Evolutionary conservation across 2,888 invertebrate genomes (phyloP).

Genomic region (Chymomyza amoena): DNA sequence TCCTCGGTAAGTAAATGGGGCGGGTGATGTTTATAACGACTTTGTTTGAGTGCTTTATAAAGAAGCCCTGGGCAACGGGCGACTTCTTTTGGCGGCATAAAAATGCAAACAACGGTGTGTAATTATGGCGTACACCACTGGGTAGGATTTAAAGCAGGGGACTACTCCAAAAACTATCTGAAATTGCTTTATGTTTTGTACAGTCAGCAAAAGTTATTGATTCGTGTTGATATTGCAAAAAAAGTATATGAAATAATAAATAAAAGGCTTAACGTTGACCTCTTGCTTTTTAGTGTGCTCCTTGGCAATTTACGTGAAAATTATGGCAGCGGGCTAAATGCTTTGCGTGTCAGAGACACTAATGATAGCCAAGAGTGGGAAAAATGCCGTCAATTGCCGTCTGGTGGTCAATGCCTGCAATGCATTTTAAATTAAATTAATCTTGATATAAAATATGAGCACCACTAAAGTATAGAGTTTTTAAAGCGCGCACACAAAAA

Average conservation of each 20-base stretch:
- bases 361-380: background rate
- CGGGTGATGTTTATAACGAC: constrained; percentile 12
- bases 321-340: constrained; percentile 31
- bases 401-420: background rate
- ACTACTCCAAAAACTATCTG: constrained; percentile 13
- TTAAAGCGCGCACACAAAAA: background rate
- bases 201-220: constrained; percentile 48
- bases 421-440: background rate
- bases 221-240: constrained; percentile 51
- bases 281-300: constrained; percentile 7
- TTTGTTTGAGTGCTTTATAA: constrained; percentile 48
- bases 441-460: background rate
- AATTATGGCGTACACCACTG: constrained; percentile 48
- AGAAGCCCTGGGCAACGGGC: constrained; percentile 34
- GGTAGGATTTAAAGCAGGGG: background rate
- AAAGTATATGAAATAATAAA: background rate
- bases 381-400: background rate
- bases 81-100: constrained; percentile 53
- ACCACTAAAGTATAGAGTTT: background rate
- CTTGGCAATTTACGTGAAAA: constrained; percentile 37
- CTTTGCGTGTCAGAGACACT: constrained; percentile 7
- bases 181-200: constrained; percentile 24
- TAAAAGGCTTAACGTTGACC: background rate
- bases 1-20: constrained; percentile 12
- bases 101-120: constrained; percentile 53